These are phyloP conservation scores for Drosophila colorata DNA, from an alignment of 2,888 invertebrate genomes.

Conservation along the genomic window DNA sequence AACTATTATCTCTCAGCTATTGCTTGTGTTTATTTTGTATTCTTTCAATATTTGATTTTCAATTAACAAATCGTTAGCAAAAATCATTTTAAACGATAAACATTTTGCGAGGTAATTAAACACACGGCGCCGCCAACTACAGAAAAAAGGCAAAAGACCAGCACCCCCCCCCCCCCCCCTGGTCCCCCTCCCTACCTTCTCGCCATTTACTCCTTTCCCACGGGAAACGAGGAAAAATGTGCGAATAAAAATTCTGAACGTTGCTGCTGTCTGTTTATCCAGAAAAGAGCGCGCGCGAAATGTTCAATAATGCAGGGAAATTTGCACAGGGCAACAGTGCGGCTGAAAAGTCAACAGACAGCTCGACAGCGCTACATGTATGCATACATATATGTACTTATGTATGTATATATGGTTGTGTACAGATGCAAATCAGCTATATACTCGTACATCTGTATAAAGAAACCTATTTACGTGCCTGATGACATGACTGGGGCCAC, in stretches of 20 bases:
- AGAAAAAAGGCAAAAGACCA: not conserved
- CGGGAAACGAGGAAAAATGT: slow-evolving; percentile 23
- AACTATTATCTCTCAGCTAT: not conserved
- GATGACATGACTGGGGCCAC: not conserved
- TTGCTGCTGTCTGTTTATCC: slow-evolving; percentile 6
- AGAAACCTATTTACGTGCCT: no score
- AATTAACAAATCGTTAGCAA: not conserved
- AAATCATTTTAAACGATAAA: slow-evolving; percentile 1
- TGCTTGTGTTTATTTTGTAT: not conserved
- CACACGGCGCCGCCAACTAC: not conserved
- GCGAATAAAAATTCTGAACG: slow-evolving; percentile 16
- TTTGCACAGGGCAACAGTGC: slow-evolving; percentile 47
- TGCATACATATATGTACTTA: not conserved
- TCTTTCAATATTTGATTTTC: not conserved
- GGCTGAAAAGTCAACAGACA: slow-evolving; percentile 45
- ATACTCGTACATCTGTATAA: not conserved
- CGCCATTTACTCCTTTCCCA: not conserved
- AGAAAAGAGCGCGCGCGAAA: slow-evolving; percentile 42
- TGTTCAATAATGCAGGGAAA: slow-evolving; percentile 54
- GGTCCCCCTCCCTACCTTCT: no score
- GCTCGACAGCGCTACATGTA: not conserved
- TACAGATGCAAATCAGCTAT: not conserved
- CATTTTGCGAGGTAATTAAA: slow-evolving; percentile 12
- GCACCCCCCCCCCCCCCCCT: not conserved
- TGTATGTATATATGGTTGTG: not conserved